Base-by-base conservation (phyloP, 2,888 invertebrate genomes). In the Aphidius colemani region DNA sequence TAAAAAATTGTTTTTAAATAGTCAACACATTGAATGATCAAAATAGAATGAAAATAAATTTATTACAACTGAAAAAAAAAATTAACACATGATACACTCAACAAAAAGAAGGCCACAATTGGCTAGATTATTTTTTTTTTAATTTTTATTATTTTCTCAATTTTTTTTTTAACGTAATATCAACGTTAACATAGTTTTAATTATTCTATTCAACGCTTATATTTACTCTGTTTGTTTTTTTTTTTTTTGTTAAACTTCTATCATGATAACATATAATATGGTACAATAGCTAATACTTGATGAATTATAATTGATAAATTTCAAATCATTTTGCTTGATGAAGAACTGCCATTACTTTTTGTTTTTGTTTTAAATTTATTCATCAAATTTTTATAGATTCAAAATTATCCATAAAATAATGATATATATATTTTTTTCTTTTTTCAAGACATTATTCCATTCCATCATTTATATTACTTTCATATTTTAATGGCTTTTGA, bases 241-340 rank as follows among this genome's bases (percentile, higher is more conserved):
- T 46, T n/a, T 57, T 39, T 57, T 45, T 57, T 40, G 57, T 63
- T 68, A 65, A 69, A 67, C 61, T 69, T 64, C 74, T 75, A 75
- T 76, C 72, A 72, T 70, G 72, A 76, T 75, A 78, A 78, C 72
- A 76, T 77, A 76, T 75, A 75, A 71, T 81, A 81, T 80, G 75
- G 74, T 81, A 81, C 79, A 81, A 75, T 78, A 76, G 71, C 72
- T 76, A 76, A 78, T 81, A 81, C 77, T 81, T 74, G 75, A 76
- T 70, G 73, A 75, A 75, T 76, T 72, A 72, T 75, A 57, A 57
- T 57, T 57, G 57, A 57, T 57, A 57, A 46, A 46, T 46, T 46
- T 57, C 57, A 18, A 10, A 56, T 46, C 46, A 59, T 53, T 57
- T 46, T 57, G 46, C 30, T 30, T 30, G 46, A 46, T 45, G 56